A percentile compares a stretch with the other conserved stretches of the same genome.
Conservation (phyloP, 2,888 invertebrate genomes). For the Bombylius discolor region DNA sequence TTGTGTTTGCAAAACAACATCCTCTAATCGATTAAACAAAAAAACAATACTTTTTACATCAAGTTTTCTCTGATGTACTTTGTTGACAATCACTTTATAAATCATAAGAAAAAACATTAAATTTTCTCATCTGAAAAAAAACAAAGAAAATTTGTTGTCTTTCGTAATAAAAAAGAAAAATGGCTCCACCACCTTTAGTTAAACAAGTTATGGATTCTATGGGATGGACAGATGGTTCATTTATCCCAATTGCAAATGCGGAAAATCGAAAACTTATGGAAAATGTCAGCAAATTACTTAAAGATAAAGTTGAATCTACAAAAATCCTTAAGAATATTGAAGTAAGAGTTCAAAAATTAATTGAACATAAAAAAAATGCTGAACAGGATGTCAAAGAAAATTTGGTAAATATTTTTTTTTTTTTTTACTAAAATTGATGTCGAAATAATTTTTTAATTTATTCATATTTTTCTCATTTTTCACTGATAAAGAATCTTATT, state of each 20-base stretch:
- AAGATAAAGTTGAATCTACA: conserved; percentile 38
- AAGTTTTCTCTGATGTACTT: too few relatives aligned
- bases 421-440: not conserved
- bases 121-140: too few relatives aligned
- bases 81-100: too few relatives aligned
- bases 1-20: too few relatives aligned
- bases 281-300: conserved; percentile 38
- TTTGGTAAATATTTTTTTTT: conserved; percentile 31
- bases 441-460: not conserved
- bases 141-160: too few relatives aligned
- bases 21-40: too few relatives aligned
- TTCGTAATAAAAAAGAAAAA: not conserved
- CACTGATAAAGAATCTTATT: conserved; percentile 40
- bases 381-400: conserved; percentile 43
- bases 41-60: too few relatives aligned
- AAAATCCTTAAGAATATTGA: conserved; percentile 36
- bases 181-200: conserved; percentile 26
- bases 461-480: not conserved
- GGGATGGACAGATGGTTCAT: conserved; percentile 65
- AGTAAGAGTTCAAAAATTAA: conserved; percentile 35
- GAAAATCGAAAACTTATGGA: conserved; percentile 43
- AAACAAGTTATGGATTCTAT: conserved; percentile 52
- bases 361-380: conserved; percentile 41
- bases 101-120: too few relatives aligned
- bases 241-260: conserved; percentile 64